Conservation (phyloP, 1,140 invertebrate species). For the Maconellicoccus hirsutus region DNA sequence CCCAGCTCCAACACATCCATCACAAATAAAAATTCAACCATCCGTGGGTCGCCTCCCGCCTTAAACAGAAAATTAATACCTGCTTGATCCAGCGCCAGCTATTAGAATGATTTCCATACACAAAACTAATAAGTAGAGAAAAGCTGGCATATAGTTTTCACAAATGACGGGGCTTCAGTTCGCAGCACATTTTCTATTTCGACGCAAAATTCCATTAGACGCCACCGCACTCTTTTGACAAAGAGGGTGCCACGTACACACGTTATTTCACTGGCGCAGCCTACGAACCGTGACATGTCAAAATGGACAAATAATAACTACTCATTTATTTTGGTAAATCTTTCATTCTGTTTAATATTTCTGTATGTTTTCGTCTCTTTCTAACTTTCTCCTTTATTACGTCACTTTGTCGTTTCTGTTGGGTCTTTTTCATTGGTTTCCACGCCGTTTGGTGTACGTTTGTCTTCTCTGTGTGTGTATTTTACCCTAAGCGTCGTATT, state of each 20-base stretch:
- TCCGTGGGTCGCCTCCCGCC: too few relatives aligned
- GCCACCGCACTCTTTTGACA: background rate
- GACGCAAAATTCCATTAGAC: constrained; percentile 7
- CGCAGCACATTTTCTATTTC: background rate
- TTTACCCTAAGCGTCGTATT: background rate
- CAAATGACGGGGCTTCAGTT: background rate
- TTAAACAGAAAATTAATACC: background rate
- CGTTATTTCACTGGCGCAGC: background rate
- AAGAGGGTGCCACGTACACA: constrained; percentile 6
- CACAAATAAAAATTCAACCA: background rate
- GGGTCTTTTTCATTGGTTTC: background rate
- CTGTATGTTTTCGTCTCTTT: constrained; percentile 8
- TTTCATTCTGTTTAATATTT: constrained; percentile 5
- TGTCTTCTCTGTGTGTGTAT: background rate
- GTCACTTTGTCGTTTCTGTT: background rate
- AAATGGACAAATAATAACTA: constrained; percentile 6
- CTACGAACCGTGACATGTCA: background rate
- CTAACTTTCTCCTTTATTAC: background rate
- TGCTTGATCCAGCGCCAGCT: background rate
- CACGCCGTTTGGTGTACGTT: background rate
- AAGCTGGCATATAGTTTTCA: background rate
- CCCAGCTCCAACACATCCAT: background rate
- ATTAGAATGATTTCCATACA: background rate
- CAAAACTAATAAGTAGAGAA: background rate
- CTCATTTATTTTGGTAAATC: constrained; percentile 9